Conservation (phyloP, 2,113 vertebrate genomes). For the Euleptes europaea region DNA sequence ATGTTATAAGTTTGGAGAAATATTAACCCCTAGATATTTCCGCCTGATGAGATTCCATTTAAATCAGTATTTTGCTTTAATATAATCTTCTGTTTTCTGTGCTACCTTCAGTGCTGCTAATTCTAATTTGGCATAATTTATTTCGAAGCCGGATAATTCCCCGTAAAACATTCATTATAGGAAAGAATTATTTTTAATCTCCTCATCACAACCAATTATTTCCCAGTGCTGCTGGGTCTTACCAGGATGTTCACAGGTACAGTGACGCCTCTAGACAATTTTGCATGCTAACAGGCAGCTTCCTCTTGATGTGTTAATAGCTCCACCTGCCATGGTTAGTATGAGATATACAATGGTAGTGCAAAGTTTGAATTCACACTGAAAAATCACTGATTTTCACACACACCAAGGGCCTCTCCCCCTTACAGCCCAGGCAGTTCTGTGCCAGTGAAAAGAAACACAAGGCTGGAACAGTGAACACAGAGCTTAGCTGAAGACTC, state of each 20-base stretch:
- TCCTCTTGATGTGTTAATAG: not conserved
- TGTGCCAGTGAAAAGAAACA: not conserved
- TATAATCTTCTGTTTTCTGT: too few relatives aligned
- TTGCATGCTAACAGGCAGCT: not conserved
- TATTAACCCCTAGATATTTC: too few relatives aligned
- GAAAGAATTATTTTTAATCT: not conserved
- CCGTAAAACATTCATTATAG: too few relatives aligned
- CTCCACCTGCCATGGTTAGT: too few relatives aligned
- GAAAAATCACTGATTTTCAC: not conserved
- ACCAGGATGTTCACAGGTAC: not conserved
- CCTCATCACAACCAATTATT: not conserved
- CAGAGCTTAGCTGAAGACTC: not conserved
- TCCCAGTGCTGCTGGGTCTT: not conserved
- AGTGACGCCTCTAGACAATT: not conserved
- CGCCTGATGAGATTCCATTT: too few relatives aligned
- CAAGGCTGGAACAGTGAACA: not conserved
- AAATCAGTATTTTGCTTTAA: too few relatives aligned
- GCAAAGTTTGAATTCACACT: not conserved
- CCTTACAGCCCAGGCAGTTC: not conserved
- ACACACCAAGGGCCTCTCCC: not conserved
- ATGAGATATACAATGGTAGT: too few relatives aligned
- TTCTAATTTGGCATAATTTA: too few relatives aligned
- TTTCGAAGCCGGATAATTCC: too few relatives aligned
- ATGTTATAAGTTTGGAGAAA: too few relatives aligned
- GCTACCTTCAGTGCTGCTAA: too few relatives aligned